Conservation (phyloP, 2,888 invertebrate genomes). For the Idaea biselata region DNA sequence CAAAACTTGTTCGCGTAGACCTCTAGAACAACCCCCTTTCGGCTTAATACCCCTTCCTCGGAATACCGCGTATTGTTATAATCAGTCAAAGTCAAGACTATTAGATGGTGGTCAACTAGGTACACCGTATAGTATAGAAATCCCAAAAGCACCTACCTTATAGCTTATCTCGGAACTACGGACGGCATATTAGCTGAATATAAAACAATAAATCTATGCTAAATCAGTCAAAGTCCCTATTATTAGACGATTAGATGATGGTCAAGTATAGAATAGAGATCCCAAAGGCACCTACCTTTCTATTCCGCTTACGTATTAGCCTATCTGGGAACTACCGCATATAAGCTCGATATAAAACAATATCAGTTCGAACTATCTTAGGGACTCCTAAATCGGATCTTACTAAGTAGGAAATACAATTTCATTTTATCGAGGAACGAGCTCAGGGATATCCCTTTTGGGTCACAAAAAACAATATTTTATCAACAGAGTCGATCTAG, state of each 20-base stretch:
- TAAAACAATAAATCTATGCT: slow-evolving; percentile 1
- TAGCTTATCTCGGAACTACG: not conserved
- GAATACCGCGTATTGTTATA: too few species aligned
- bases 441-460: slow-evolving; percentile 9
- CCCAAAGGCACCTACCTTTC: not conserved
- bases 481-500: slow-evolving; percentile 26
- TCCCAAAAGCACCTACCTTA: too few species aligned
- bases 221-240: too few species aligned
- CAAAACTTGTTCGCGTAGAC: too few species aligned
- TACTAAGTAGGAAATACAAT: slow-evolving; percentile 8
- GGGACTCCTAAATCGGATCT: not conserved
- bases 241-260: too few species aligned
- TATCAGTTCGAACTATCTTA: not conserved
- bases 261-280: too few species aligned
- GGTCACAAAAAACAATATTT: slow-evolving; percentile 24
- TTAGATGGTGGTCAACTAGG: too few species aligned
- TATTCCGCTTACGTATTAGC: not conserved
- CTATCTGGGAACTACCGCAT: not conserved
- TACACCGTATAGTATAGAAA: too few species aligned
- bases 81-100: too few species aligned
- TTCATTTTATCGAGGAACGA: slow-evolving; percentile 16
- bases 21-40: too few species aligned
- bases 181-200: not conserved
- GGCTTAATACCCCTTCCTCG: too few species aligned
- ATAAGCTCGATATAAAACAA: not conserved